Conservation (phyloP, 2,888 invertebrate genomes). For the Parthenolecanium corni region DNA sequence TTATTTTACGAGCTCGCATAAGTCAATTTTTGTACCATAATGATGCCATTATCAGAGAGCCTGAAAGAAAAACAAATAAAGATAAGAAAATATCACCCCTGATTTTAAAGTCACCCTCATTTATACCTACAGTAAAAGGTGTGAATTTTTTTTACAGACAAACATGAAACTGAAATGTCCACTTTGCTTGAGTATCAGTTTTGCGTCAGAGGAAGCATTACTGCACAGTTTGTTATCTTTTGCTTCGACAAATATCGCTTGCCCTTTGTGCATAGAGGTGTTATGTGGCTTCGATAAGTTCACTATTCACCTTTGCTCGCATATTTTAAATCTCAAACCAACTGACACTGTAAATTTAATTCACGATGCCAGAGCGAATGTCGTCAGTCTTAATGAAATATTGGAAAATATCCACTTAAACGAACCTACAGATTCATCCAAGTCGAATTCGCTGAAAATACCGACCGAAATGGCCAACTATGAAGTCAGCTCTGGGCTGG, state of each 20-base stretch:
- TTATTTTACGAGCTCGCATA: too few relatives aligned
- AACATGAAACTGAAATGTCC: conserved; percentile 45
- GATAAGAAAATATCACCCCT: too few relatives aligned
- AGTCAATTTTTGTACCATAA: too few relatives aligned
- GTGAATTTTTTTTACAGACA: too few relatives aligned
- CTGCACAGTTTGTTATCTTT: conserved; percentile 60
- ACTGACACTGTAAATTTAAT: neutral
- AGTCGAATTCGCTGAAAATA: too few relatives aligned
- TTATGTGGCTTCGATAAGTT: conserved; percentile 67
- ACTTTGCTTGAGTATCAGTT: conserved; percentile 60
- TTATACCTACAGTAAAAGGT: too few relatives aligned
- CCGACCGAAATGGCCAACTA: too few relatives aligned
- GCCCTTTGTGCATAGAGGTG: conserved; percentile 66
- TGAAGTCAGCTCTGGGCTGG: too few relatives aligned
- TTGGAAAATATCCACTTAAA: neutral
- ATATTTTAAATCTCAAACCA: conserved; percentile 43
- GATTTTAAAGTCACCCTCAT: too few relatives aligned
- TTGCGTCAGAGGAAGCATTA: conserved; percentile 56
- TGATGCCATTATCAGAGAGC: too few relatives aligned
- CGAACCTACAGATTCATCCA: neutral
- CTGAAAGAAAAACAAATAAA: too few relatives aligned
- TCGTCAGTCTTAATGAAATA: conserved; percentile 4
- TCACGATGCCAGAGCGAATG: neutral
- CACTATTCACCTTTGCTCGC: conserved; percentile 70
- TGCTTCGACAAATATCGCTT: conserved; percentile 59